Evolutionary conservation across 1,140 invertebrate species (phyloP).

Genomic region (Drosophila simulans): DNA sequence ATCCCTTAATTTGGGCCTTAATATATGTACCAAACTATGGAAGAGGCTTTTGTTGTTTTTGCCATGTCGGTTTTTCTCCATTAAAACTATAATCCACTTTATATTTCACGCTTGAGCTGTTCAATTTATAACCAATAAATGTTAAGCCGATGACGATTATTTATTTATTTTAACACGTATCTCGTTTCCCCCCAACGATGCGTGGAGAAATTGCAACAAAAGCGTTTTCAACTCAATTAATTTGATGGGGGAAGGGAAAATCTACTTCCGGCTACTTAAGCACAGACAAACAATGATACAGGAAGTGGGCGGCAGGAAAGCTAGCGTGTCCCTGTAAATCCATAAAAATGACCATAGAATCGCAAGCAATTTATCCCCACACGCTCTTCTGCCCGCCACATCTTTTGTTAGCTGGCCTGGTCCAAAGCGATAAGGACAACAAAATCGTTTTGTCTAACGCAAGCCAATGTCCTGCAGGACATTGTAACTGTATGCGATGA

Average conservation of each 20-base stretch:
- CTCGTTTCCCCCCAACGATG: neutral
- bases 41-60: constrained; percentile 13
- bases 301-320: neutral
- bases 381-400: constrained; percentile 7
- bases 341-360: constrained; percentile 71
- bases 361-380: constrained; percentile 58
- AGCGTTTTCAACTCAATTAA: constrained; percentile 77
- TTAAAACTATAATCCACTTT: constrained; percentile 82
- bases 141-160: constrained; percentile 70
- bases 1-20: constrained; percentile 33
- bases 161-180: constrained; percentile 68
- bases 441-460: constrained; percentile 19
- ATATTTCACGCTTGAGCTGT: constrained; percentile 75
- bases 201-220: constrained; percentile 35
- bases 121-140: constrained; percentile 82
- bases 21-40: constrained; percentile 41
- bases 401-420: constrained; percentile 16
- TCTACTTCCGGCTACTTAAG: constrained; percentile 74
- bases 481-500: constrained; percentile 18
- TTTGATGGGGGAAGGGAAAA: constrained; percentile 38
- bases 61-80: constrained; percentile 20
- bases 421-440: constrained; percentile 26
- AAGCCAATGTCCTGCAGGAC: constrained; percentile 34
- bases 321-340: constrained; percentile 62
- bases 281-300: constrained; percentile 53